These are phyloP conservation scores for Bombylius major DNA, from an alignment of 2,888 invertebrate species.

Conservation along the genomic window DNA sequence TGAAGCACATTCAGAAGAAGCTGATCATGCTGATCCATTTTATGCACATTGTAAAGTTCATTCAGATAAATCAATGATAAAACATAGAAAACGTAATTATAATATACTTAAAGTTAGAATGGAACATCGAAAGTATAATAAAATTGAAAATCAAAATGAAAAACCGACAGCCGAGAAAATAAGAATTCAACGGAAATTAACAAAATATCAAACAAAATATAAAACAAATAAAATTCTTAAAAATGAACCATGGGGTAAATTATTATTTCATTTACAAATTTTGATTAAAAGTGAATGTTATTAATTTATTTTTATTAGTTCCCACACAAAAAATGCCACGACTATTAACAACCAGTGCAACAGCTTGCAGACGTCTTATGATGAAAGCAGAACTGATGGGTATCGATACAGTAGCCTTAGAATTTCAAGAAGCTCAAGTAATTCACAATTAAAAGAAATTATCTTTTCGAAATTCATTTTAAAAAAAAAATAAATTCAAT, in stretches of 20 bases:
- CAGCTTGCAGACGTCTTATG: conserved; percentile 68
- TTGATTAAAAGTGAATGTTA: not conserved
- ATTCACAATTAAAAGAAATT: not conserved
- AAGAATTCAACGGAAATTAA: conserved; percentile 67
- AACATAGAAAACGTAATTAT: conserved; percentile 70
- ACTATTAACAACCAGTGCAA: conserved; percentile 77
- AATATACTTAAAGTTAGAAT: conserved; percentile 70
- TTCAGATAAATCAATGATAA: conserved; percentile 79
- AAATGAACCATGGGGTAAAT: conserved; percentile 71
- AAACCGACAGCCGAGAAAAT: conserved; percentile 51
- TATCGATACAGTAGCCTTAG: conserved; percentile 66
- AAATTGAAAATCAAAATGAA: conserved; percentile 21
- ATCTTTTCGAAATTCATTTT: too few relatives aligned
- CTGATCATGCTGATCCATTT: conserved; percentile 90
- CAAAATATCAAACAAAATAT: conserved; percentile 76
- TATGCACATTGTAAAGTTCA: conserved; percentile 94
- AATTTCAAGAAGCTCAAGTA: conserved; percentile 71
- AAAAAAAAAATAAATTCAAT: not conserved
- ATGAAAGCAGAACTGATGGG: conserved; percentile 86
- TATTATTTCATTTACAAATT: not conserved
- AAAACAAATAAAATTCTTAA: conserved; percentile 57
- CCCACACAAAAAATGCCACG: conserved; percentile 93
- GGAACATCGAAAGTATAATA: conserved; percentile 46
- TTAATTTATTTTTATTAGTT: conserved; percentile 40
- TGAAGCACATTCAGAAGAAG: conserved; percentile 82